phyloP scores from a whole-genome alignment of 1,140 invertebrate species.

The Lepidurus arcticus region DNA sequence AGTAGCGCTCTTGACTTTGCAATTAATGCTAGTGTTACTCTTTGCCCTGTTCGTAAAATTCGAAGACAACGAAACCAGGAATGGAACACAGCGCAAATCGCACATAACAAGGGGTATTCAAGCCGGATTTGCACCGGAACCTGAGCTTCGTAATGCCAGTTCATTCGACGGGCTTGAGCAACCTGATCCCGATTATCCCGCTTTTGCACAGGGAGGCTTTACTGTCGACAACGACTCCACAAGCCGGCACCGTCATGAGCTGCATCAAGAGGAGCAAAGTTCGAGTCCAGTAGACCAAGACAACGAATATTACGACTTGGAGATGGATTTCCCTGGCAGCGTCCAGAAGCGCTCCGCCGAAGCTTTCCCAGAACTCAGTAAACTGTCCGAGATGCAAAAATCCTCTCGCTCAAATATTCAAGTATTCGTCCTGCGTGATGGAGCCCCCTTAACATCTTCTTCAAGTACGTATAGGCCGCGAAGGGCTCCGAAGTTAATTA shows the following conservation, averaged over 20 bases:
- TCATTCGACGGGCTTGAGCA: background rate
- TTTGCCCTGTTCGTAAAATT: background rate
- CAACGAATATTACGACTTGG: background rate
- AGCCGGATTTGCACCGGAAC: background rate
- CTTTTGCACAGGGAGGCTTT: background rate
- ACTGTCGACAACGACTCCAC: background rate
- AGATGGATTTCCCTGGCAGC: background rate
- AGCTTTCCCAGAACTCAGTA: background rate
- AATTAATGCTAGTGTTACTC: background rate
- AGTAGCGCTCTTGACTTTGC: background rate
- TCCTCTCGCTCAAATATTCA: background rate
- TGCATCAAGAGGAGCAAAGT: background rate
- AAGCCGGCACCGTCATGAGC: background rate
- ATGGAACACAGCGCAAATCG: background rate
- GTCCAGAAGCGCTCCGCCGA: background rate
- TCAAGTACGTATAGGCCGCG: background rate
- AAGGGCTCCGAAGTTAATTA: background rate
- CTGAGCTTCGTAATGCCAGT: background rate
- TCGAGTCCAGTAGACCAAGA: background rate
- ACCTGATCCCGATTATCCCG: constrained; percentile 14
- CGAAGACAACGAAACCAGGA: background rate
- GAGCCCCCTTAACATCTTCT: background rate
- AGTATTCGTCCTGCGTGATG: background rate
- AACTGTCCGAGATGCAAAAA: background rate
- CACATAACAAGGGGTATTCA: constrained; percentile 9